Evolutionary conservation across 2,113 vertebrate species (phyloP), one percentile per base, ranked within the genome.

Genomic region (Anseranas semipalmata): DNA sequence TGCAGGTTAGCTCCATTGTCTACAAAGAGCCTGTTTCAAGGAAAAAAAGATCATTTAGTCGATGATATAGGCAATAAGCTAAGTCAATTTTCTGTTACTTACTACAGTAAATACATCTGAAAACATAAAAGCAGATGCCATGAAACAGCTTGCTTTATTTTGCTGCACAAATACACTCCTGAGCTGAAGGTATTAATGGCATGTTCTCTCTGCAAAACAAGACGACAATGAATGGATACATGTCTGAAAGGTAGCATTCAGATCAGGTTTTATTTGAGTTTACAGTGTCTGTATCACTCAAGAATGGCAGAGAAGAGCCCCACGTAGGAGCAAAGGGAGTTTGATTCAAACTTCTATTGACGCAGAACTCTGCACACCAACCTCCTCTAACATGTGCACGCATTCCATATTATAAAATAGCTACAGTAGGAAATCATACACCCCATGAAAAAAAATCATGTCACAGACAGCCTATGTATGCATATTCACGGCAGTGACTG

Each of bases 111-210:
- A 89, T 72, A 84, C 33, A 85, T 48, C 73, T 58, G 63, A 71
- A 93, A 95, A 87, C 62, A 81, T 86, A 85, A 85, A 87, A 93
- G 58, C 16, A 53, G 58, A 73, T 32, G 43, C 58, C 65, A 41
- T 27, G 35, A 85, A 92, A 89, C 80, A 79, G 71, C 56, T 86
- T 52, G 22, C 76, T 96, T 91, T 89, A 89, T 94, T 95, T 90
- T 74, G 90, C 76, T 87, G 94, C 87, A 65, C 75, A 77, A 76
- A 46, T 37, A 83, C 66, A 75, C 87, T 94, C 88, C 93, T 96
- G 86, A 95, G 91, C 50, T 71, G 35, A 85, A 75, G 56, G 48
- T 76, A 37, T 43, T 37, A 45, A 67, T 39, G 78, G 33, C 37
- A 12, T 10, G 53, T 56, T 87, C 80, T 39, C 67, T 45, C 80